These are phyloP conservation scores for Arvicanthis niloticus DNA, from an alignment of 2,113 vertebrate species.

Conservation along the genomic window DNA sequence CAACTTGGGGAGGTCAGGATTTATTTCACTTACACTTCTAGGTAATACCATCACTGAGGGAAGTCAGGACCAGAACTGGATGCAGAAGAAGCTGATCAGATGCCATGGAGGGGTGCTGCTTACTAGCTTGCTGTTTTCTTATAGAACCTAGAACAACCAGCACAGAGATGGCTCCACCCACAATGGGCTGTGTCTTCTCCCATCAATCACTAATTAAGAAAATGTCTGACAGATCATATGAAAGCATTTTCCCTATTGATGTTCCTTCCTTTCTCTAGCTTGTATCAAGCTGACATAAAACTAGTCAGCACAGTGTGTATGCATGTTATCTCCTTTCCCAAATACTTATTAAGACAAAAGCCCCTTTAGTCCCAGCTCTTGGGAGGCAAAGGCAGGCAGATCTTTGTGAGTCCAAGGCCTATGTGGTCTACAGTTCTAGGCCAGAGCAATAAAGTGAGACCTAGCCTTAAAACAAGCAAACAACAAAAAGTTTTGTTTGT, in stretches of 20 bases:
- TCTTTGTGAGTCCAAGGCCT: background rate
- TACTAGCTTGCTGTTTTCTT: background rate
- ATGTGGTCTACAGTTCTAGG: background rate
- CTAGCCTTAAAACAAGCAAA: background rate
- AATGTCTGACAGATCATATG: background rate
- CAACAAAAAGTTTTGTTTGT: background rate
- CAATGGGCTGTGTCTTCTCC: background rate
- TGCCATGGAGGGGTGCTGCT: background rate
- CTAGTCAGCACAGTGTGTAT: background rate
- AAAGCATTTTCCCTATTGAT: background rate
- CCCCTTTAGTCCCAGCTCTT: background rate
- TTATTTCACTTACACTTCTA: background rate
- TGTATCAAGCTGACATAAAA: background rate
- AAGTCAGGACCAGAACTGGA: background rate
- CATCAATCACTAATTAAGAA: background rate
- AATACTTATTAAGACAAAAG: background rate
- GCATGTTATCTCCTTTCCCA: background rate
- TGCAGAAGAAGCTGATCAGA: background rate
- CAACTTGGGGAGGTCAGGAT: background rate
- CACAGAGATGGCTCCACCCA: background rate
- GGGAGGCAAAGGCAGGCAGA: background rate
- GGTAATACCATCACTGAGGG: background rate
- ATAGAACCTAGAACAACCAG: background rate
- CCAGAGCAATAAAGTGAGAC: background rate
- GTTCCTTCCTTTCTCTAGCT: background rate